These are phyloP conservation scores for Marmota flaviventris DNA, from an alignment of 2,113 vertebrate species.

Conservation along the genomic window DNA sequence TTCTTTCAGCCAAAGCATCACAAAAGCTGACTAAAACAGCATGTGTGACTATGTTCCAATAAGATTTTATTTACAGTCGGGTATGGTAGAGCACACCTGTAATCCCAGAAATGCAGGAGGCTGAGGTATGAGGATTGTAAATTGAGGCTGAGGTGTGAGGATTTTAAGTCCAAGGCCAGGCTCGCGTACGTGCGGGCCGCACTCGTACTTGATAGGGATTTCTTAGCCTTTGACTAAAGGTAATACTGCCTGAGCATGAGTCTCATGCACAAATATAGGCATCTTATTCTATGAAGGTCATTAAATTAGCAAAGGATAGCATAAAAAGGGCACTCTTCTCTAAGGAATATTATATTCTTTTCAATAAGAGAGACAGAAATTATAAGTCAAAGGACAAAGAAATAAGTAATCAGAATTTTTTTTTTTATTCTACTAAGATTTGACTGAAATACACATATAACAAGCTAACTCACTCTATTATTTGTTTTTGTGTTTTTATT, in stretches of 20 bases:
- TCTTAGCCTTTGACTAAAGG: background rate
- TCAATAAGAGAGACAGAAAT: background rate
- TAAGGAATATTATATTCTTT: background rate
- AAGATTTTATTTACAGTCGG: background rate
- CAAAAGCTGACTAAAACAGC: too few species aligned
- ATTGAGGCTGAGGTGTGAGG: too few species aligned
- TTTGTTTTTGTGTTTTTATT: background rate
- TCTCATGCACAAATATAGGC: fast-evolving
- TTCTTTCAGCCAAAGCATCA: too few species aligned
- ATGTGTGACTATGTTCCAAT: background rate
- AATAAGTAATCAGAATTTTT: background rate
- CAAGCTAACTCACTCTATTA: background rate
- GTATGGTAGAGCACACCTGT: too few species aligned
- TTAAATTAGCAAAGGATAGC: background rate
- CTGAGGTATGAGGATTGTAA: too few species aligned
- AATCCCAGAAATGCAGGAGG: too few species aligned
- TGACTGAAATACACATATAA: background rate
- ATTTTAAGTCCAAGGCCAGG: too few species aligned
- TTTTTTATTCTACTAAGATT: background rate
- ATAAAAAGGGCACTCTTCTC: background rate
- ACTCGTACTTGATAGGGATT: background rate
- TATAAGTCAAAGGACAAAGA: background rate
- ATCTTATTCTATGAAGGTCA: background rate
- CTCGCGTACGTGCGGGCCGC: fast-evolving
- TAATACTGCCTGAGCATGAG: background rate